These are phyloP conservation scores for Strigamia transsilvanica DNA, from an alignment of 2,888 invertebrate species.

Conservation along the genomic window DNA sequence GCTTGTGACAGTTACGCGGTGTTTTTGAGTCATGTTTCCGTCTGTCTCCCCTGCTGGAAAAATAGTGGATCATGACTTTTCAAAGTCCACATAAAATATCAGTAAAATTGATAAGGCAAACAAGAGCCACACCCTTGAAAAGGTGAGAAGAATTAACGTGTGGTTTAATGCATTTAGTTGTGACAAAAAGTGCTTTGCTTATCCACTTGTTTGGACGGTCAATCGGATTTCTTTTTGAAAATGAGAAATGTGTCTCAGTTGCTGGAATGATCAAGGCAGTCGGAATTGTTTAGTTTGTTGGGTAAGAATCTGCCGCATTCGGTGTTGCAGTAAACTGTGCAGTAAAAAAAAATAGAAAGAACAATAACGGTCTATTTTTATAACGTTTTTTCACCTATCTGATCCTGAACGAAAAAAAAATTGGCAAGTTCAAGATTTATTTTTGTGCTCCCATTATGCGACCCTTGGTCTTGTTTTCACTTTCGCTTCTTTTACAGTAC, in stretches of 20 bases:
- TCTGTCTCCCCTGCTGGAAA: not conserved
- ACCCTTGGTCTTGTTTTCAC: too few species aligned
- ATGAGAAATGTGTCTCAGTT: slow-evolving; percentile 25
- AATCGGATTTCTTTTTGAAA: not conserved
- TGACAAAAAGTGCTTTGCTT: not conserved
- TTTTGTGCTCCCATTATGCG: too few species aligned
- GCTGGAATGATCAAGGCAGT: slow-evolving; percentile 4
- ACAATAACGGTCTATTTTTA: too few species aligned
- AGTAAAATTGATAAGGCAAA: slow-evolving; percentile 21
- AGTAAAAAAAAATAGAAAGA: too few species aligned
- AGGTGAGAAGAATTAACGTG: not conserved
- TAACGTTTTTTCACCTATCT: too few species aligned
- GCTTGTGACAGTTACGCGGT: not conserved
- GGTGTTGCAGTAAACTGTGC: too few species aligned
- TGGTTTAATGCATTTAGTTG: not conserved
- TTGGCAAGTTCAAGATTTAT: too few species aligned
- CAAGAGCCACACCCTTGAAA: not conserved
- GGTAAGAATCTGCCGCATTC: not conserved
- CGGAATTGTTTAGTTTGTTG: slow-evolving; percentile 17
- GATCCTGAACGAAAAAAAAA: too few species aligned
- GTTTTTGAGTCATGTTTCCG: not conserved
- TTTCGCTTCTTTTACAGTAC: not conserved
- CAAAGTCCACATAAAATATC: slow-evolving; percentile 43
- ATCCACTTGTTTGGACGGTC: not conserved
- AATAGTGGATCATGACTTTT: slow-evolving; percentile 24